Evolutionary conservation across 2,888 invertebrate genomes (phyloP), one percentile per base, ranked within the genome.

Genomic region (Sepiola atlantica): DNA sequence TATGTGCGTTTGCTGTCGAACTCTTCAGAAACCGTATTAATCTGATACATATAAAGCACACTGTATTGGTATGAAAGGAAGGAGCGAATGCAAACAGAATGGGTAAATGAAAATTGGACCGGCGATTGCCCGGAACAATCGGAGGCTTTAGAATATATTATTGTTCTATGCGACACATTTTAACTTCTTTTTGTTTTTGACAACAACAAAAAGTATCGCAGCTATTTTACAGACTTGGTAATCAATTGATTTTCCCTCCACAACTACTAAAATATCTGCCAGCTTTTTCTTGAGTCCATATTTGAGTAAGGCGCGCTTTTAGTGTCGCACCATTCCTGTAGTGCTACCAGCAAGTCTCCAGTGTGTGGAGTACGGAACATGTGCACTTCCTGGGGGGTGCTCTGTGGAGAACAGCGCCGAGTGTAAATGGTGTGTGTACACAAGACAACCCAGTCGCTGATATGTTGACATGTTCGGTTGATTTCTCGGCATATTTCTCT

Each of bases 401-500:
- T 92, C 28, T 92, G 92, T 92, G n/a, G 54, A 92, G 35, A 20
- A 90, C 92, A 92, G 54, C 92, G 54, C 45, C 54, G 54, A 45
- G 35, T 92, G 54, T 55, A 92, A 55, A 92, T 92, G 92, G 92
- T 54, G 92, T 92, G 54, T 92, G 92, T 55, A 92, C 92, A 92
- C 77, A 77, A 61, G 24, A 61, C 61, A 61, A 32, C n/a, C n/a
- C 77, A 77, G 77, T 92, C 92, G 92, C 45, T n/a, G 55, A 55
- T 92, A 92, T 92, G 55, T 92, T 92, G 92, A 92, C 92, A 92
- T 92, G 92, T 92, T 55, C 54, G 18, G 92, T 92, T 92, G 92
- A 92, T 92, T 92, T 54, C 54, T 24, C n/a, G n/a, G 92, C 92
- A 92, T 92, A 55, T 55, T 92, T n/a, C 55, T n/a, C 55, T n/a